Conservation (phyloP, 2,797 vertebrate species). For the Pitangus sulphuratus region DNA sequence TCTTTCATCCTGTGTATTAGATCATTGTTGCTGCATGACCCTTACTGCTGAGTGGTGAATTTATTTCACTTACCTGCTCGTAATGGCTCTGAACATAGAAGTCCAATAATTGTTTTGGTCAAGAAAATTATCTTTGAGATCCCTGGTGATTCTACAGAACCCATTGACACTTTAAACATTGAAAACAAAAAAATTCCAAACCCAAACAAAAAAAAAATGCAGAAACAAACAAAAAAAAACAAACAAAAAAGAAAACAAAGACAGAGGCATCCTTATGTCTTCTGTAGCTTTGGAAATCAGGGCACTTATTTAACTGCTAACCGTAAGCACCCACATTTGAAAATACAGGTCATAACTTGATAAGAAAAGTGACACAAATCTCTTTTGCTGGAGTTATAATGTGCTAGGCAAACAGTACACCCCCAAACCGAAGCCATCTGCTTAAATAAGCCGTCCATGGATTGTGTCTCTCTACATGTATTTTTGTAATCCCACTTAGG, state of each 20-base stretch:
- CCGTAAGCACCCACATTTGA: conserved; percentile 19
- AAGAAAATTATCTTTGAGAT: not conserved
- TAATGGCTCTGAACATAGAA: not conserved
- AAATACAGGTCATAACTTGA: conserved; percentile 35
- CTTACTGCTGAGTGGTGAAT: not conserved
- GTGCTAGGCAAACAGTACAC: conserved; percentile 52
- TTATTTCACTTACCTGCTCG: not conserved
- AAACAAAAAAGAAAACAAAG: not conserved
- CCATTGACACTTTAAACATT: not conserved
- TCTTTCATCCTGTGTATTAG: not conserved
- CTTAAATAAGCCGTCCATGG: not conserved
- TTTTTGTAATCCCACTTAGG: not conserved
- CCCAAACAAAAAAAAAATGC: not conserved
- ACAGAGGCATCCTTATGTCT: not conserved
- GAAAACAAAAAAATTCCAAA: not conserved
- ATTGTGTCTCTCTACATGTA: not conserved
- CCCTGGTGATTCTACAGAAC: not conserved
- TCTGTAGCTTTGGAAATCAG: conserved; percentile 28
- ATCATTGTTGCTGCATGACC: not conserved
- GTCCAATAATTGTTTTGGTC: not conserved
- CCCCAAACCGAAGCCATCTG: conserved; percentile 38
- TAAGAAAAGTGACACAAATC: conserved; percentile 27
- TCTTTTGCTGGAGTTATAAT: conserved; percentile 35
- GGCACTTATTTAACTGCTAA: conserved; percentile 50
- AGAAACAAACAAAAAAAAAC: not conserved